Evolutionary conservation across 2,113 vertebrate species (phyloP).

Genomic region (Alethe diademata): DNA sequence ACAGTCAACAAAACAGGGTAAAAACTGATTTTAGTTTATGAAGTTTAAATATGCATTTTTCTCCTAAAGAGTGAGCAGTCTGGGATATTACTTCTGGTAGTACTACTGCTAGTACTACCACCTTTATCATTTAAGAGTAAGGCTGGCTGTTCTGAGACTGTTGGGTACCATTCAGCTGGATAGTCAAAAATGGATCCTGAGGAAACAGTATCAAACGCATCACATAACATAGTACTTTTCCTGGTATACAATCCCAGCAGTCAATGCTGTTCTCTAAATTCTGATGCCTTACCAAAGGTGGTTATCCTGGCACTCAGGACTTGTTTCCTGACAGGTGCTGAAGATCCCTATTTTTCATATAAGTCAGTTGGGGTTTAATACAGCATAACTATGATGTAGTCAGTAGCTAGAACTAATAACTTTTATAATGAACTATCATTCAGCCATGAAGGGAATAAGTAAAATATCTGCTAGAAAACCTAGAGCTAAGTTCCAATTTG

Average conservation of each 20-base stretch:
- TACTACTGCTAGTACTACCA: neutral
- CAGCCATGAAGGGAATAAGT: neutral
- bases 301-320: neutral
- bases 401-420: neutral
- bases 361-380: neutral
- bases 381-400: neutral
- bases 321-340: neutral
- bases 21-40: neutral
- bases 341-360: neutral
- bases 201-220: neutral
- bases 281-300: neutral
- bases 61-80: neutral
- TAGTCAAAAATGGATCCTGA: neutral
- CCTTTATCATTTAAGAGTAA: neutral
- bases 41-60: neutral
- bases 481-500: neutral
- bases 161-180: neutral
- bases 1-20: neutral
- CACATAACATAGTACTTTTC: rapidly evolving
- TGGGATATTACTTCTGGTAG: neutral
- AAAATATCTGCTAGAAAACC: neutral
- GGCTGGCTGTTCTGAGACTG: neutral
- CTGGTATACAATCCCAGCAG: neutral
- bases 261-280: neutral
- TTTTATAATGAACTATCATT: neutral